A percentile compares a stretch with the other conserved stretches of the same genome.
These are phyloP conservation scores for Ctenosaura bakeri DNA, from an alignment of 2,797 vertebrate species.

Conservation along the genomic window DNA sequence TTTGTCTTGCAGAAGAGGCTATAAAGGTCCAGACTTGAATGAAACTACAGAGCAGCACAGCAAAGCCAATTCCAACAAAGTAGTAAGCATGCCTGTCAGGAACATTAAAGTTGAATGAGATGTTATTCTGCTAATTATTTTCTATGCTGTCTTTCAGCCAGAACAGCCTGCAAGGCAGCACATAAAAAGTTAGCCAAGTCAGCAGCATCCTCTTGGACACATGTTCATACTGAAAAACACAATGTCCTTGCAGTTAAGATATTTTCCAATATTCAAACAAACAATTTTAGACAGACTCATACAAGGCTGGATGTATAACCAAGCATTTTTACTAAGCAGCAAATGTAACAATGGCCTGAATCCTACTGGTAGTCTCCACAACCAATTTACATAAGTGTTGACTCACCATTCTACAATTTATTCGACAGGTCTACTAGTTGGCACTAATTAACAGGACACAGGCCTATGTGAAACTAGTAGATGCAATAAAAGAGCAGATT, in stretches of 20 bases:
- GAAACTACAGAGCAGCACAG: conserved; percentile 73
- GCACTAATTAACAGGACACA: no score
- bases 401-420: no score
- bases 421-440: no score
- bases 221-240: neutral
- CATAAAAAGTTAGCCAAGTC: neutral
- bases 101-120: conserved; percentile 34
- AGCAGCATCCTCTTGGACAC: neutral
- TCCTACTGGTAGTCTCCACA: no score
- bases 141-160: neutral
- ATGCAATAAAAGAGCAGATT: neutral
- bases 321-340: neutral
- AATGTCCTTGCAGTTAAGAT: neutral
- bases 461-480: neutral
- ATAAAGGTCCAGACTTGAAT: conserved; percentile 80
- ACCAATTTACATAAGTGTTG: no score
- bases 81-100: conserved; percentile 78
- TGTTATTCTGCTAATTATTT: neutral
- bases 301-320: neutral
- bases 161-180: neutral
- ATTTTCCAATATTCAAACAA: neutral
- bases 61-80: conserved; percentile 77
- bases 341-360: neutral
- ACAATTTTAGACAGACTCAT: neutral
- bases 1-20: conserved; percentile 76